Base-by-base conservation (phyloP, 1,140 invertebrate genomes). In the Neodiprion virginianus region DNA sequence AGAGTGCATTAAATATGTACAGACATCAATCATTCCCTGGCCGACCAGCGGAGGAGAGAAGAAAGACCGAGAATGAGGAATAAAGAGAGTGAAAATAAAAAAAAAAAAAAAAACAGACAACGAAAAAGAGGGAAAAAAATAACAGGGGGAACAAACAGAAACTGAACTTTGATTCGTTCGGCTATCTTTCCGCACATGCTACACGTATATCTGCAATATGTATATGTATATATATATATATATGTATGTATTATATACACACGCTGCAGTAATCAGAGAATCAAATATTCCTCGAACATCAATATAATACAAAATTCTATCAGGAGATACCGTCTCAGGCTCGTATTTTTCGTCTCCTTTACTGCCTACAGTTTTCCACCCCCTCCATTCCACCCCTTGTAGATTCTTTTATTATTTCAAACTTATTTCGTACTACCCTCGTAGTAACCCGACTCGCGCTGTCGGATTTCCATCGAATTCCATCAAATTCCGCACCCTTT, bases 231-330 rank as follows among this genome's bases (percentile, higher is more conserved):
- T 40, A 40, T 28, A 28, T 28, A 28, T 28, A 40, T 40, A 4
- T 40, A 40, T 40, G 5, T 40, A 40, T 40, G 5, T 40, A 40
- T 21, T 21, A 53, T 53, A 21, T 21, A 21, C 17, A 61, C 8
- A 7, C 53, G 4, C 5, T 61, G n/a, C n/a, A 8, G n/a, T 61
- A 17, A 61, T 61, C 53, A 61, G n/a, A 61, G 53, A 61, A 61
- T 61, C 53, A 61, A 61, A 61, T 61, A 61, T 61, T 61, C 53
- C n/a, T 61, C 53, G 53, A 17, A 17, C 53, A 61, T 61, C 53
- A 61, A 61, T 40, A 40, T 61, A 61, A 61, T 8, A 61, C n/a
- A 61, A 61, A 61, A 61, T 61, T 61, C 53, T 61, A 61, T 61
- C 53, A 61, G 53, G 53, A 61, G 53, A 17, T 14, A 61, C 53